A percentile compares a stretch with the other conserved stretches of the same genome.
Evolutionary conservation across 2,113 vertebrate species (phyloP).

Genomic region (Tauraco erythrolophus): DNA sequence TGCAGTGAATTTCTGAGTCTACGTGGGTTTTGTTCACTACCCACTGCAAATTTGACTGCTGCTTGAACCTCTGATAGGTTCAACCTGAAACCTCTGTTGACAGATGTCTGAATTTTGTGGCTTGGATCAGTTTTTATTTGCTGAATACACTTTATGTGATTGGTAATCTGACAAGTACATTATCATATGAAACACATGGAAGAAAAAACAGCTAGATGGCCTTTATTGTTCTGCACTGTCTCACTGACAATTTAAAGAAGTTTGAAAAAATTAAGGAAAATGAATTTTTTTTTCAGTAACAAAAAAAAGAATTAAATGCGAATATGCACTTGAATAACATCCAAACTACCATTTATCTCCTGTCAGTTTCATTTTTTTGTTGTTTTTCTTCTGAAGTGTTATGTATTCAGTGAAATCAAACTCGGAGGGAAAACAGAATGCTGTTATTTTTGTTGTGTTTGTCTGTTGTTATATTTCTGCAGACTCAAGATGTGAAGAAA

Average conservation of each 20-base stretch:
- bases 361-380: background rate
- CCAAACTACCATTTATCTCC: background rate
- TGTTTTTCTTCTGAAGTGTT: background rate
- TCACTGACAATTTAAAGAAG: background rate
- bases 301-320: background rate
- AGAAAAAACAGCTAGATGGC: background rate
- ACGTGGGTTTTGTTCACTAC: background rate
- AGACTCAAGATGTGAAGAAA: background rate
- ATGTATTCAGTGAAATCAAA: background rate
- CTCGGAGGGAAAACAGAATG: background rate
- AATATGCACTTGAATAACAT: background rate
- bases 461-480: background rate
- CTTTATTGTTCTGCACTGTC: too few species aligned
- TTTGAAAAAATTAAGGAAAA: background rate
- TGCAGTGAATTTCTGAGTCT: background rate
- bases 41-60: background rate
- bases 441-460: background rate
- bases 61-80: background rate
- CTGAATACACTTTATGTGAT: background rate
- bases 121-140: background rate
- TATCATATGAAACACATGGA: background rate
- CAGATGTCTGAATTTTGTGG: background rate
- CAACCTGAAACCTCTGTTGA: background rate
- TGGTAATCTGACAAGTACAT: background rate
- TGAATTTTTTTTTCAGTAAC: background rate